Evolutionary conservation across 2,113 vertebrate genomes (phyloP), one percentile per base, ranked within the genome.

Genomic region (Gasterosteus aculeatus): DNA sequence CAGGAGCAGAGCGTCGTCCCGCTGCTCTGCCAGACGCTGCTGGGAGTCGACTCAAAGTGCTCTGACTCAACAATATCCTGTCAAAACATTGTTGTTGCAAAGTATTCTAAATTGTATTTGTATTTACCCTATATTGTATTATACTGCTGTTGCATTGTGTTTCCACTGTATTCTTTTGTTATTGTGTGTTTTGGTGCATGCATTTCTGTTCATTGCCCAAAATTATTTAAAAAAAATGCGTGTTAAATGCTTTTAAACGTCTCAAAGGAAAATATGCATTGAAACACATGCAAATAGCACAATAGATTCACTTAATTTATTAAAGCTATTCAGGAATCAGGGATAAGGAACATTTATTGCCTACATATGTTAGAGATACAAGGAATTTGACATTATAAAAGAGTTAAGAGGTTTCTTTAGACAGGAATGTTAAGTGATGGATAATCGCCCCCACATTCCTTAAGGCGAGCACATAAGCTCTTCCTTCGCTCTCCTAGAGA

Each of bases 401-500:
- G 2, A 39, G 12, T 15, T 18, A 7, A 67, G 46, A 63, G 26
- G 5, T 72, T 42, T 60, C 19, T 10, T 49, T 14, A 22, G 46
- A 60, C 18, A 5, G 60, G 6, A 70, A 57, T 18, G 46, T 59
- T 33, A 54, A 19, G 18, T 22, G 51, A 26, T 39, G 35, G 49
- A 69, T 61, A 49, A 44, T 72, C 46, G 31, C 31, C 35, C 18
- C 67, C 65, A 56, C 44, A 77, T 68, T 66, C 53, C 70, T 46
- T 77, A 14, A 26, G 44, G 41, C 31, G 81, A 73, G 44, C 62
- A 42, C 18, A 56, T 80, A 75, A 22, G 54, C 71, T 56, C 44
- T 54, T 38, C 64, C 12, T 69, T 18, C 57, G 42, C 54, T 58
- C 39, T 81, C 47, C 22, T 47, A 57, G 75, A 57, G 58, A 63